These are phyloP conservation scores for Augochlorella aurata DNA, from an alignment of 2,888 invertebrate genomes.

Conservation along the genomic window DNA sequence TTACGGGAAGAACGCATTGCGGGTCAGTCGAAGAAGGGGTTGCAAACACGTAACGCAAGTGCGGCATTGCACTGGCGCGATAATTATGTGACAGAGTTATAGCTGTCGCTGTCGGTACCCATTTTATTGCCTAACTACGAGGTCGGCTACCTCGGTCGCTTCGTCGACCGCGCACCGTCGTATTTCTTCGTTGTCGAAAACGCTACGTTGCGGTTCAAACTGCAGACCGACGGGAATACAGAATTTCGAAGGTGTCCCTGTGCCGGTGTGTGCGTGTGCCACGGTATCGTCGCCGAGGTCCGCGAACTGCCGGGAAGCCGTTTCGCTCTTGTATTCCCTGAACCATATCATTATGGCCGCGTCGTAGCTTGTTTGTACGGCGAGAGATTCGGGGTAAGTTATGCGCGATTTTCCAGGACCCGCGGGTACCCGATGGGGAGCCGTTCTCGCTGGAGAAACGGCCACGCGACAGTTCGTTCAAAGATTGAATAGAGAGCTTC, in stretches of 20 bases:
- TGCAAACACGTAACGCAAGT: neutral
- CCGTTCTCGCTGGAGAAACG: slow-evolving; percentile 27
- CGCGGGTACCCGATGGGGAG: slow-evolving; percentile 25
- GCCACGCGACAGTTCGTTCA: slow-evolving; percentile 15
- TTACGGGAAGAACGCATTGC: neutral
- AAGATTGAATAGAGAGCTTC: slow-evolving; percentile 38
- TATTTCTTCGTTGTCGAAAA: slow-evolving; percentile 42
- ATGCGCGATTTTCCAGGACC: slow-evolving; percentile 47
- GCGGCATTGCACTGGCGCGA: neutral
- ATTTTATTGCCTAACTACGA: neutral
- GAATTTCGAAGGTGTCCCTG: neutral
- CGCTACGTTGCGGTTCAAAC: slow-evolving; percentile 13
- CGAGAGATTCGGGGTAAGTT: slow-evolving; percentile 43
- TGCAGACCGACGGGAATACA: slow-evolving; percentile 42
- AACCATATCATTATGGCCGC: slow-evolving; percentile 42
- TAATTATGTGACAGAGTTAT: slow-evolving; percentile 1
- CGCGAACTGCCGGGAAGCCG: slow-evolving; percentile 7
- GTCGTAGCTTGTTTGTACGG: slow-evolving; percentile 42
- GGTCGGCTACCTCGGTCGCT: neutral
- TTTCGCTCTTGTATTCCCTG: slow-evolving; percentile 30
- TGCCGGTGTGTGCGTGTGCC: neutral
- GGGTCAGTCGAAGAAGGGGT: neutral
- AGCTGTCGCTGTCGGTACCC: neutral
- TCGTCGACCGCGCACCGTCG: neutral
- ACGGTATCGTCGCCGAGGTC: neutral